Evolutionary conservation across 2,888 invertebrate genomes (phyloP).

Genomic region (Diogma glabrata): DNA sequence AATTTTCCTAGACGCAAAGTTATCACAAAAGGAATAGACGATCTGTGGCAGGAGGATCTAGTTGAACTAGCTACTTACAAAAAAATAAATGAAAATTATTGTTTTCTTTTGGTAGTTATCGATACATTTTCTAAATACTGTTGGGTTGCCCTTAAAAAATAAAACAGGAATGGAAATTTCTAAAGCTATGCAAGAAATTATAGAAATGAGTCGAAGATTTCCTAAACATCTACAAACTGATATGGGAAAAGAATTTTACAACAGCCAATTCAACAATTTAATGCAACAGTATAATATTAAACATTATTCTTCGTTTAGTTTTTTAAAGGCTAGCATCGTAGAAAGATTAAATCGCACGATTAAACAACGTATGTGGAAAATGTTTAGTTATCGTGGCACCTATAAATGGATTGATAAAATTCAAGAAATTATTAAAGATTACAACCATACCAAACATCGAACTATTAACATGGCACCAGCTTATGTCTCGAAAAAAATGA

Average conservation of each 20-base stretch:
- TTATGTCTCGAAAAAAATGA: constrained; percentile 25
- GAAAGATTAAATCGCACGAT: constrained; percentile 10
- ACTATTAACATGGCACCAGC: constrained; percentile 26
- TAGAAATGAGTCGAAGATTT: background rate
- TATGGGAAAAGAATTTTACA: constrained; percentile 3
- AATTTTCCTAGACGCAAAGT: background rate
- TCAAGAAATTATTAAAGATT: constrained; percentile 18
- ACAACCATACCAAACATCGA: constrained; percentile 27
- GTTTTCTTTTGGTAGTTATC: background rate
- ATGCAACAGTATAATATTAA: background rate
- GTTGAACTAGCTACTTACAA: background rate
- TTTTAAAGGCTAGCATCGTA: background rate
- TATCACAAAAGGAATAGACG: background rate
- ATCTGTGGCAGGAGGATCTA: background rate
- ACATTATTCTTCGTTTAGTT: background rate
- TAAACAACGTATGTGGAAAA: constrained; percentile 18
- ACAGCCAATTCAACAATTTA: background rate
- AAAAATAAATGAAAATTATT: background rate
- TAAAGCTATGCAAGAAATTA: background rate
- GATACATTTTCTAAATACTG: background rate
- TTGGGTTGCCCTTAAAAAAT: background rate
- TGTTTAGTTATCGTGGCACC: constrained; percentile 6
- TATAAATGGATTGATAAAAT: constrained; percentile 20
- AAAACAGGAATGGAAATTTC: background rate
- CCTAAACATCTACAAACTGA: background rate